Conservation (phyloP, 2,113 vertebrate species). For the Chiloscyllium plagiosum region DNA sequence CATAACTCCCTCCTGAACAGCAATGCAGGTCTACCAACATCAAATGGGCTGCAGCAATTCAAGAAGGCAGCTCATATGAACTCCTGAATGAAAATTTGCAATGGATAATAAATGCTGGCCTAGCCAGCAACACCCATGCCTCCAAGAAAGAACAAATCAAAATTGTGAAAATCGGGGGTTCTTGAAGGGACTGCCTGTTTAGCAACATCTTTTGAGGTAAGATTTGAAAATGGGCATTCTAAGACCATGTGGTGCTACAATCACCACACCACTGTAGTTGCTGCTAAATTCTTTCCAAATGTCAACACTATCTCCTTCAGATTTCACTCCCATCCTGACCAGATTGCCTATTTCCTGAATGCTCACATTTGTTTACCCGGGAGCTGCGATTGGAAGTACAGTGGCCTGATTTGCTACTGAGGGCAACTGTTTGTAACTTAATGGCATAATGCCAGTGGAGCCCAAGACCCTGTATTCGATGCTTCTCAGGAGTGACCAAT, state of each 20-base stretch:
- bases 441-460: background rate
- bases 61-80: too few relatives aligned
- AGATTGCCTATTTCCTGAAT: background rate
- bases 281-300: background rate
- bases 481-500: background rate
- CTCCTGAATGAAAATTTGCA: too few relatives aligned
- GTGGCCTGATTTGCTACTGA: background rate
- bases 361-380: background rate
- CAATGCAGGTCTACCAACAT: too few relatives aligned
- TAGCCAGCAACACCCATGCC: too few relatives aligned
- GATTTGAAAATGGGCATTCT: background rate
- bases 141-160: too few relatives aligned
- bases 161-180: background rate
- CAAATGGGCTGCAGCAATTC: too few relatives aligned
- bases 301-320: background rate
- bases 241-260: background rate
- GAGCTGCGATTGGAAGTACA: background rate
- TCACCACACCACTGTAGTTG: background rate
- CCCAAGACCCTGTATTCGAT: background rate
- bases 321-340: too few relatives aligned
- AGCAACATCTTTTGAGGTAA: background rate
- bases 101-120: too few relatives aligned
- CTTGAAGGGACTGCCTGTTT: background rate
- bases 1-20: too few relatives aligned
- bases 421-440: background rate